Conservation (phyloP, 1,140 invertebrate species). For the Phymastichus coffea region DNA sequence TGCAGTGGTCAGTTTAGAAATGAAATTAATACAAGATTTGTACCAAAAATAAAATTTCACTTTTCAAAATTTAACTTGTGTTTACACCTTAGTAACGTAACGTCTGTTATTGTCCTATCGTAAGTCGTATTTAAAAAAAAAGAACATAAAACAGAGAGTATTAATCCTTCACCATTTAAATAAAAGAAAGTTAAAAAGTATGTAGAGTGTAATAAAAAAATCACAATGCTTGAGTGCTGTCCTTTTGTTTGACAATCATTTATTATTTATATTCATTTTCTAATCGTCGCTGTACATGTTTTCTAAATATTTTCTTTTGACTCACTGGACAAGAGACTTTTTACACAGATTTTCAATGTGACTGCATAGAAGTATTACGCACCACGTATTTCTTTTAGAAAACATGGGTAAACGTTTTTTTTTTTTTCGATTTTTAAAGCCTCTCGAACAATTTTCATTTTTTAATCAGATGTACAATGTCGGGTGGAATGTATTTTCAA, state of each 20-base stretch:
- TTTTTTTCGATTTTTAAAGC: slow-evolving; percentile 16
- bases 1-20: slow-evolving; percentile 11
- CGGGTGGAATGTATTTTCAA: slow-evolving; percentile 27
- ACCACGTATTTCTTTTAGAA: neutral
- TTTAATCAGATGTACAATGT: slow-evolving; percentile 21
- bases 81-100: neutral
- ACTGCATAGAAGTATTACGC: neutral
- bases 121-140: neutral
- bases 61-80: no score
- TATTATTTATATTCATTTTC: slow-evolving; percentile 22
- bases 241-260: slow-evolving; percentile 25
- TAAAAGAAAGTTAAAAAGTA: neutral
- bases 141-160: neutral
- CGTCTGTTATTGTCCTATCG: neutral
- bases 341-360: slow-evolving; percentile 13
- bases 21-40: neutral
- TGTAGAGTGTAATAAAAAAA: slow-evolving; percentile 21
- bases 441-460: slow-evolving; percentile 14
- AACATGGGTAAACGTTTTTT: slow-evolving; percentile 9
- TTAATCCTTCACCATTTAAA: neutral
- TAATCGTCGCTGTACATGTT: slow-evolving; percentile 30
- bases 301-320: slow-evolving; percentile 21
- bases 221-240: slow-evolving; percentile 18
- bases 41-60: no score
- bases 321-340: slow-evolving; percentile 25